Conservation (phyloP, 37 sponge, comb jelly and placozoan species). For the Bolinopsis microptera region DNA sequence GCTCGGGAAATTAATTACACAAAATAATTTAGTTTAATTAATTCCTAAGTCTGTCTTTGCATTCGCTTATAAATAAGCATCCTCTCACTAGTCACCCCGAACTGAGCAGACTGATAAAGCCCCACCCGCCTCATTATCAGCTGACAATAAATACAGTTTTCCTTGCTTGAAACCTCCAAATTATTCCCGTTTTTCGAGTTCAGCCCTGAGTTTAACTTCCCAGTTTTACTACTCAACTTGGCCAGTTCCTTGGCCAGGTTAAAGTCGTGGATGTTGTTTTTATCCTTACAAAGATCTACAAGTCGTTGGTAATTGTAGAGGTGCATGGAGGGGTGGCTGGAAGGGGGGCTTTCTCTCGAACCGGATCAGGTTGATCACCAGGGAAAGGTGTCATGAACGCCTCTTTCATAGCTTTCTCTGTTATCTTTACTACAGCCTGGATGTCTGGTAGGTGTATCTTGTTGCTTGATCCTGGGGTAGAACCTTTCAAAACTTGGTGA, state of each 20-base stretch:
- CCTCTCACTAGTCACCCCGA: conserved; percentile 59
- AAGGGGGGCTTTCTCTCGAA: background rate
- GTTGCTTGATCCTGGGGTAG: background rate
- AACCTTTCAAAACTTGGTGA: too few relatives aligned
- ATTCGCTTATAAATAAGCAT: conserved; percentile 58
- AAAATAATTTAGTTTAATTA: background rate
- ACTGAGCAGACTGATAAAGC: conserved; percentile 28
- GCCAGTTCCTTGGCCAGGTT: conserved; percentile 38
- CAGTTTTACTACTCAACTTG: background rate
- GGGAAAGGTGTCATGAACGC: conserved; percentile 39
- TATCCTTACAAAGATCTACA: background rate
- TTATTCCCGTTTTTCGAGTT: background rate
- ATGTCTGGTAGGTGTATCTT: conserved; percentile 39
- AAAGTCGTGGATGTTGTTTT: background rate
- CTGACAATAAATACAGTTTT: conserved; percentile 38
- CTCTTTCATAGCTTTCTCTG: conserved; percentile 41
- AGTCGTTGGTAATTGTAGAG: background rate
- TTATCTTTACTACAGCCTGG: conserved; percentile 49
- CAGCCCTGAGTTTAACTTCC: background rate
- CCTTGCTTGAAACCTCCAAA: background rate
- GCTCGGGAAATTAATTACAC: background rate
- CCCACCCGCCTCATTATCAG: conserved; percentile 27
- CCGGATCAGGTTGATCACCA: background rate
- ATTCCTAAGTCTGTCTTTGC: conserved; percentile 15
- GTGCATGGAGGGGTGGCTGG: background rate